Evolutionary conservation across 2,888 invertebrate genomes (phyloP), one percentile per base, ranked within the genome.

Genomic region (Automeris io): DNA sequence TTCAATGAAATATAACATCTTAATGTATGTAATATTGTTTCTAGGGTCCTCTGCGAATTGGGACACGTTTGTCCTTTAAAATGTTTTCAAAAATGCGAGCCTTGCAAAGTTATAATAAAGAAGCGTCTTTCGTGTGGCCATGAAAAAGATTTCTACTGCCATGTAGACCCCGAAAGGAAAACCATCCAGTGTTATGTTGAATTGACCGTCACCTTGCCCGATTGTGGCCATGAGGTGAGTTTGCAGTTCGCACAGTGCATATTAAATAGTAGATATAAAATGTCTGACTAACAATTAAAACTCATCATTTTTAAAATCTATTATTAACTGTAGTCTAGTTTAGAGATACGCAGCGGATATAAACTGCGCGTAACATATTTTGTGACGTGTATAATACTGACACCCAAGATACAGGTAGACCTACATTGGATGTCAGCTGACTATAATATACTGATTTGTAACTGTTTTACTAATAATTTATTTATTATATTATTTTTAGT

Each of bases 51-150:
- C 1, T 91, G 87, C 50, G 79, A 75, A 39, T 65, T 75, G 13
- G 68, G 56, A 0, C 91, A 91, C 53, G 54, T 55, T 1, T 90
- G 90, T 46, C 75, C 73, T 0, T 71, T 87, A 42, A 55, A 50
- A 24, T 92, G 92, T 54, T 71, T 61, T 16, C 49, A 65, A 13
- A 47, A 57, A 3, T 90, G 90, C 52, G 52, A 63, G 1, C 75
- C 74, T 0, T 91, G 91, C 56, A 54, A 37, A 18, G 70, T 72
- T 1, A 47, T 47, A 1, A 61, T 90, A 5, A 25, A 46, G 19
- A 83, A 82, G 46, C 61, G 45, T 1, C 65, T 90, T 26, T 71
- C 74, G 0, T 91, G 91, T 57, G 82, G 74, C 0, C 91, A 91
- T 55, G 48, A 51, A 1, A 71, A 65, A 42, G 22, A 49, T 2